Evolutionary conservation across 2,797 vertebrate genomes (phyloP), one percentile per base, ranked within the genome.

Genomic region (Oceanodroma leucorhoa): DNA sequence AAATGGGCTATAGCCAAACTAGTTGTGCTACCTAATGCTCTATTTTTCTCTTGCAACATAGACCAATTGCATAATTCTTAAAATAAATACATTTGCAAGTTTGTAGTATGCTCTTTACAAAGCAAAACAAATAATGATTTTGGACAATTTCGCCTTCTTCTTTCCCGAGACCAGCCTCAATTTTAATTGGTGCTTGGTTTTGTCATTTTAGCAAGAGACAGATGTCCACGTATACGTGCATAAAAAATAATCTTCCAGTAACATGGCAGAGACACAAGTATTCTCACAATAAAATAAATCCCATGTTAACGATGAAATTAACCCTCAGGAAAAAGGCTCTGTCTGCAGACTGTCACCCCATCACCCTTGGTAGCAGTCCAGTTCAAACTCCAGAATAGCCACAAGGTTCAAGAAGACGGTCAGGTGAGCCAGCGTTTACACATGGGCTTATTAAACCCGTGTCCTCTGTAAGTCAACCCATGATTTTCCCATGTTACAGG

Each of bases 281-380:
- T 41, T 38, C 32, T 7, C 53, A 55, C 3, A 57, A 57, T 7
- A 32, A 72, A 65, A 53, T 2, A 60, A 72, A 69, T 9, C 5
- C 15, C 14, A 13, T 0, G 3, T 15, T 40, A 45, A 53, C 0
- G 0, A 70, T 5, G 24, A 67, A 34, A 45, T 18, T 51, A 30
- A 32, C 14, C 10, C 36, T 4, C 19, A 67, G 41, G 24, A 12
- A 34, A 58, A 76, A 60, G 15, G 48, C 29, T 66, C 61, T 65
- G 41, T 9, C 50, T 67, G 58, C 61, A 55, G 43, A n/a, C 6
- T 2, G 2, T 9, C 61, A 38, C 5, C 40, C 34, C 12, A 1
- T 0, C 9, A 3, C 30, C 23, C 61, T 22, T 1, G 5, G 45
- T 3, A 36, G 65, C 46, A 48, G 50, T 3, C 29, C 53, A 54